A percentile compares a stretch with the other conserved stretches of the same genome.
These are phyloP conservation scores for Batillaria attramentaria DNA, from an alignment of 1,140 invertebrate species.

Conservation along the genomic window DNA sequence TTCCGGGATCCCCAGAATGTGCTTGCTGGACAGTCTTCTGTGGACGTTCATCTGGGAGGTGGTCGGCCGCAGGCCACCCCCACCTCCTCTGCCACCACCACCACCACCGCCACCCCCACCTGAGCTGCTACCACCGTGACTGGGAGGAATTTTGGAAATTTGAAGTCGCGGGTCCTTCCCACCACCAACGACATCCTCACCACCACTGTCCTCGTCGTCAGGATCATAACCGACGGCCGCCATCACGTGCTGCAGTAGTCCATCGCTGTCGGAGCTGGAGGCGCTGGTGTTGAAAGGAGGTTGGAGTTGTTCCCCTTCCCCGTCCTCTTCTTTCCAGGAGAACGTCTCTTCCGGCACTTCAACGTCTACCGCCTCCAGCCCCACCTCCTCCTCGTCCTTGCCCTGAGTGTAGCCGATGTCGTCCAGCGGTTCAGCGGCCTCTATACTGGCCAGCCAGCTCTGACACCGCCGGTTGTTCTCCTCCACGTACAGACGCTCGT, in stretches of 20 bases:
- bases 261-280: conserved; percentile 44
- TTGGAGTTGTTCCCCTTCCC: conserved; percentile 26
- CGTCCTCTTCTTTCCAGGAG: conserved; percentile 42
- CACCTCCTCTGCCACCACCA: neutral
- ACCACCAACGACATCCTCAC: neutral
- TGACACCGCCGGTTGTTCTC: conserved; percentile 66
- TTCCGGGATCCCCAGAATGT: conserved; percentile 20
- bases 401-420: conserved; percentile 41
- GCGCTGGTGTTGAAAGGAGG: conserved; percentile 38
- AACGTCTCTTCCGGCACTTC: conserved; percentile 65
- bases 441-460: conserved; percentile 63
- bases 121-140: neutral
- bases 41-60: conserved; percentile 21
- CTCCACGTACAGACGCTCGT: conserved; percentile 57
- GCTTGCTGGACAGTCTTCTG: conserved; percentile 22
- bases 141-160: neutral
- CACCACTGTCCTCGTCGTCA: neutral
- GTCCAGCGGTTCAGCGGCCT: conserved; percentile 61
- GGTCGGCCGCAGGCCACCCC: conserved; percentile 6
- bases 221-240: conserved; percentile 6
- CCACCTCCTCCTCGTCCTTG: conserved; percentile 14
- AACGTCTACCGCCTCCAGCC: conserved; percentile 54
- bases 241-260: conserved; percentile 25
- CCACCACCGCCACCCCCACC: neutral
- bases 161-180: neutral